Evolutionary conservation across 2,113 vertebrate genomes (phyloP).

Genomic region (Lagenorhynchus albirostris): DNA sequence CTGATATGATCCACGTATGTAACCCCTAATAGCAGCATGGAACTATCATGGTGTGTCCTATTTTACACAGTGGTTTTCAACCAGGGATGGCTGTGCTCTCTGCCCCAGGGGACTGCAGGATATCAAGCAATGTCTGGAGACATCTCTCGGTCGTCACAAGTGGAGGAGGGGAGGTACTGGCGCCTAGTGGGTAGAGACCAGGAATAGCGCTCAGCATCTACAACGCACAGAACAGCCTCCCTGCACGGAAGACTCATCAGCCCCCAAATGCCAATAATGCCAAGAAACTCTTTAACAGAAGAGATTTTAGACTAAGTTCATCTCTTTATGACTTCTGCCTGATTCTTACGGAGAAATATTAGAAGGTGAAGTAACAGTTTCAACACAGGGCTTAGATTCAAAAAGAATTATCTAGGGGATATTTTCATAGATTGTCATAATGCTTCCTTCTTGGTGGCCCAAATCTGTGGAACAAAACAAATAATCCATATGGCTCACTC

Average conservation of each 20-base stretch:
- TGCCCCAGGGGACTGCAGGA: neutral
- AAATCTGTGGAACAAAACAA: neutral
- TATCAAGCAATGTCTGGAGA: neutral
- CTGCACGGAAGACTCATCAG: fast-evolving
- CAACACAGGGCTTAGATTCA: fast-evolving
- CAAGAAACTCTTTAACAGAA: neutral
- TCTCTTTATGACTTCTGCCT: neutral
- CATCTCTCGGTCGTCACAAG: fast-evolving
- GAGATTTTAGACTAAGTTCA: fast-evolving
- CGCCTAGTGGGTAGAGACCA: neutral
- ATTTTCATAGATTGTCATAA: fast-evolving
- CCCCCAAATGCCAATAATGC: fast-evolving
- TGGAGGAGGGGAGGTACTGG: too few species aligned
- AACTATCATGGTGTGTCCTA: fast-evolving
- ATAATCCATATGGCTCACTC: fast-evolving
- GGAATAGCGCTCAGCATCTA: fast-evolving
- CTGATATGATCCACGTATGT: fast-evolving
- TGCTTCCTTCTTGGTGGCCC: neutral
- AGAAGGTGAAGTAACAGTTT: neutral
- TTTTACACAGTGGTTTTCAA: neutral
- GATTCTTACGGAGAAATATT: fast-evolving
- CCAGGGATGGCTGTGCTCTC: neutral
- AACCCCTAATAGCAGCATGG: neutral
- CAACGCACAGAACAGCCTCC: neutral
- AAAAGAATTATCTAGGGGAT: neutral